Conservation (phyloP, 1,140 invertebrate species). For the Semibalanus balanoides region DNA sequence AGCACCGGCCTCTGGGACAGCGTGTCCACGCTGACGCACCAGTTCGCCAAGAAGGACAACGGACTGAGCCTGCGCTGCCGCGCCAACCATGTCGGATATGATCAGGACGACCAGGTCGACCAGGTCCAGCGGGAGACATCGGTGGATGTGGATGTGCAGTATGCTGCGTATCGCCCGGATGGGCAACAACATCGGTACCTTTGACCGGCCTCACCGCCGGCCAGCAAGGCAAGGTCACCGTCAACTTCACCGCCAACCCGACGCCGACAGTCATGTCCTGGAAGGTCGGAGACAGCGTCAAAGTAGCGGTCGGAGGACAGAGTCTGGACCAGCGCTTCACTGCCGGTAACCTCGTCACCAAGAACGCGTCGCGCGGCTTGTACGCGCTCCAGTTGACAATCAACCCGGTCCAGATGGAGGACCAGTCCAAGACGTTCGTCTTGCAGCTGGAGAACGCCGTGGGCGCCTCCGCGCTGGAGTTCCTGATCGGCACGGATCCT, state of each 20-base stretch:
- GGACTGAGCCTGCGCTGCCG: neutral
- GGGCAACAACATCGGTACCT: neutral
- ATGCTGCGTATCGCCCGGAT: neutral
- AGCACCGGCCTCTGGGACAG: neutral
- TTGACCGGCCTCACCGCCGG: neutral
- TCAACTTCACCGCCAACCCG: constrained; percentile 1
- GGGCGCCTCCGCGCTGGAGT: neutral
- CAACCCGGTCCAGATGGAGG: neutral
- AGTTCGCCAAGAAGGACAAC: neutral
- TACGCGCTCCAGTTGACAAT: neutral
- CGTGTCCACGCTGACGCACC: neutral
- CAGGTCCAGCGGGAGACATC: neutral
- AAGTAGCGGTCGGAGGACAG: neutral
- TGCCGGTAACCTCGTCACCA: neutral
- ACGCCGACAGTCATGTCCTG: neutral
- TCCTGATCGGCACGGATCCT: neutral
- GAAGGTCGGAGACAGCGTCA: neutral
- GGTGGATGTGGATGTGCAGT: neutral
- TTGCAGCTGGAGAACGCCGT: neutral
- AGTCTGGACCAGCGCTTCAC: neutral
- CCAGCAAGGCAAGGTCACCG: neutral
- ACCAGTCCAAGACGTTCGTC: neutral
- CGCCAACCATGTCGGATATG: neutral
- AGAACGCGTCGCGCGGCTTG: neutral
- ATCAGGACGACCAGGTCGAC: neutral